Conservation (phyloP, 2,888 invertebrate genomes). For the Eledone cirrhosa region DNA sequence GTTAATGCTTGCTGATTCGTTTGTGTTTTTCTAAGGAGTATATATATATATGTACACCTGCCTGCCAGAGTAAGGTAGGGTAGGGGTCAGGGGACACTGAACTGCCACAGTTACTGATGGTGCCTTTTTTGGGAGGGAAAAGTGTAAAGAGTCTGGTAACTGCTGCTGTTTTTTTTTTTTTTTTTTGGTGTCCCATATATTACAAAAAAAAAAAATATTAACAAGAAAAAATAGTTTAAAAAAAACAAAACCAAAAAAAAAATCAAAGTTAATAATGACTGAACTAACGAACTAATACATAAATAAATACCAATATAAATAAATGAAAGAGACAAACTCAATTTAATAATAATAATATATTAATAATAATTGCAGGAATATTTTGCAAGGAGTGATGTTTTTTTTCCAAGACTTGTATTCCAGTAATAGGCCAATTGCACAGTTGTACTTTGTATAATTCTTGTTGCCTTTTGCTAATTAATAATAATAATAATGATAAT, state of each 20-base stretch:
- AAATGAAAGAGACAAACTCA: not conserved
- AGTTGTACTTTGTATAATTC: constrained; percentile 20
- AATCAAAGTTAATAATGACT: too few relatives aligned
- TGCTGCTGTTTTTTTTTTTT: constrained; percentile 14
- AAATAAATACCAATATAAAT: not conserved
- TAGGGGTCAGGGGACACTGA: constrained; percentile 5
- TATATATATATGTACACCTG: too few relatives aligned
- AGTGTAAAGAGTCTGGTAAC: constrained; percentile 19
- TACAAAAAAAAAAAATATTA: not conserved
- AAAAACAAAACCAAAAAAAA: too few relatives aligned
- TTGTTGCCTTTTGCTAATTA: constrained; percentile 30
- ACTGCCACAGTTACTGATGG: constrained; percentile 26
- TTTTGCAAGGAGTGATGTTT: not conserved
- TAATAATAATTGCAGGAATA: constrained; percentile 23
- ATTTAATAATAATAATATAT: too few relatives aligned
- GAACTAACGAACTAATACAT: too few relatives aligned
- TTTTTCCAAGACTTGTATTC: constrained; percentile 26
- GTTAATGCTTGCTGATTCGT: constrained; percentile 16
- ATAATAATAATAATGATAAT: too few relatives aligned
- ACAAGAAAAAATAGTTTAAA: not conserved
- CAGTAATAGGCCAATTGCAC: constrained; percentile 27
- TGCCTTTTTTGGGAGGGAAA: constrained; percentile 23
- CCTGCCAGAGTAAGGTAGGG: not conserved
- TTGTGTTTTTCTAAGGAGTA: constrained; percentile 5
- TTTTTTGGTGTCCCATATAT: too few relatives aligned